Evolutionary conservation across 2,888 invertebrate species (phyloP).

Genomic region (Coecobrya sp.): DNA sequence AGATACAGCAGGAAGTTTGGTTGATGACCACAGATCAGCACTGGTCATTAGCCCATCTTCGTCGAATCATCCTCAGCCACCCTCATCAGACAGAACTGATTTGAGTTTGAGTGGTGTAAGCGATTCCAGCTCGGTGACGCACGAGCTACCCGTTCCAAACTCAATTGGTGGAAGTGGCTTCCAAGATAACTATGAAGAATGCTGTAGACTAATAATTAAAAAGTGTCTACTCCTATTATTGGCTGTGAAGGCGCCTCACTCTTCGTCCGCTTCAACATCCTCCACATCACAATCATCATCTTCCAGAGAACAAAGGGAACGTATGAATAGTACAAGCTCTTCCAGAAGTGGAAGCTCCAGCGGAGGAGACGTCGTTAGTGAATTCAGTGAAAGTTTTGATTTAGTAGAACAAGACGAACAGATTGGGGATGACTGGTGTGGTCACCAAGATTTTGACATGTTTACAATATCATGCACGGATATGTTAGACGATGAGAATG

Average conservation of each 20-base stretch:
- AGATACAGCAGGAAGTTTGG: neutral
- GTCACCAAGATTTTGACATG: conserved; percentile 26
- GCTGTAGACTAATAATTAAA: conserved; percentile 88
- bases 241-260: conserved; percentile 88
- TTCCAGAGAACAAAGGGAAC: conserved; percentile 27
- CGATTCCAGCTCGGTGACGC: conserved; percentile 1
- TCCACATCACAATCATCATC: neutral
- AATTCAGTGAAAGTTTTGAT: conserved; percentile 64
- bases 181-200: conserved; percentile 86
- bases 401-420: neutral
- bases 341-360: conserved; percentile 25
- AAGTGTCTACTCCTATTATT: conserved; percentile 89
- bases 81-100: conserved; percentile 60
- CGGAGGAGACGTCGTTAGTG: conserved; percentile 66
- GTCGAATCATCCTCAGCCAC: conserved; percentile 64
- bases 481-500: conserved; percentile 40
- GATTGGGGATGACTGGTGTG: conserved; percentile 38
- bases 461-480: neutral
- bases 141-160: neutral
- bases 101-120: conserved; percentile 37
- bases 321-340: conserved; percentile 31
- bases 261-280: neutral
- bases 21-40: neutral
- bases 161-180: conserved; percentile 72
- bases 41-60: conserved; percentile 50